phyloP scores from a whole-genome alignment of 2,113 vertebrate genomes.

The Felis catus region DNA sequence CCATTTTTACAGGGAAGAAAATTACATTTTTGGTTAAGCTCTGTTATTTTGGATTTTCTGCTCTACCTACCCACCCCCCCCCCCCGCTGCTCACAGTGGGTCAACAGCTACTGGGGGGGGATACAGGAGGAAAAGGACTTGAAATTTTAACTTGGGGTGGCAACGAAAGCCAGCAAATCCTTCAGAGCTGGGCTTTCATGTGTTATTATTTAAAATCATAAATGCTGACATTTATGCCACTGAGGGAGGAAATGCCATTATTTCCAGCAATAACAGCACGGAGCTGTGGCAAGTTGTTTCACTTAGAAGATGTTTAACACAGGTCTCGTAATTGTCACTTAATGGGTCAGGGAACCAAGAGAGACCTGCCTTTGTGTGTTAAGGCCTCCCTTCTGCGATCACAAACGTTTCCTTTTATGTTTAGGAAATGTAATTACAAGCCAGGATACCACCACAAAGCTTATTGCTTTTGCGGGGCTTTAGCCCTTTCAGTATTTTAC shows the following conservation, averaged over 20 bases:
- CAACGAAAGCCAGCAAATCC: slow-evolving; percentile 20
- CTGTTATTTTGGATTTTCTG: not conserved
- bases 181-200: slow-evolving; percentile 49
- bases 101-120: not conserved
- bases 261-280: slow-evolving; percentile 79
- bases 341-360: slow-evolving; percentile 84
- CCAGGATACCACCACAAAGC: slow-evolving; percentile 67
- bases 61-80: not conserved
- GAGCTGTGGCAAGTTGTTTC: slow-evolving; percentile 80
- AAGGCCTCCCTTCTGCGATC: slow-evolving; percentile 79
- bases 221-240: slow-evolving; percentile 37
- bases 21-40: not conserved
- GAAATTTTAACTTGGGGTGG: not conserved
- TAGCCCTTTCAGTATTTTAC: slow-evolving; percentile 75
- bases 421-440: slow-evolving; percentile 84
- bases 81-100: not conserved
- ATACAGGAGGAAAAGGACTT: not conserved
- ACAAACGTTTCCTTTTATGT: slow-evolving; percentile 84
- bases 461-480: slow-evolving; percentile 66
- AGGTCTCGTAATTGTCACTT: slow-evolving; percentile 83
- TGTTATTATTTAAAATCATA: slow-evolving; percentile 67
- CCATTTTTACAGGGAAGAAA: not conserved
- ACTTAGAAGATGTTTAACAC: slow-evolving; percentile 83
- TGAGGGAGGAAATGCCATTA: slow-evolving; percentile 46
- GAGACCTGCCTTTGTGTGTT: slow-evolving; percentile 76